Base-by-base conservation (phyloP, 2,888 invertebrate species). In the Megamerina dolium region DNA sequence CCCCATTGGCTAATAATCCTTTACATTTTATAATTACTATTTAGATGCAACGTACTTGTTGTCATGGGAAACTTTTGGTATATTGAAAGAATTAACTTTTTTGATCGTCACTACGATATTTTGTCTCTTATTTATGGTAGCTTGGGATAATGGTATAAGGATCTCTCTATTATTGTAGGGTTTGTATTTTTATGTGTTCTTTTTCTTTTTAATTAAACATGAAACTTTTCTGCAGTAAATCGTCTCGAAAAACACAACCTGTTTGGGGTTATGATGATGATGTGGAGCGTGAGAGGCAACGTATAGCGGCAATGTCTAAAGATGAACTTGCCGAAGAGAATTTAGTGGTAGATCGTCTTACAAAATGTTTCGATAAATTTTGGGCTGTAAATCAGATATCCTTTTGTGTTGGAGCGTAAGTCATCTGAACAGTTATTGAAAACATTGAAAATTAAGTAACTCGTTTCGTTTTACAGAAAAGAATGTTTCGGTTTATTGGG, bases 401-500 rank as follows among this genome's bases (percentile, higher is more conserved):
- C 3, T 72, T 80, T 45, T 74, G 76, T 37, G 63, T 72, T 9
- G 58, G 63, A 40, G 58, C 60, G 72, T 72, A 57, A 60, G 65
- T 58, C n/a, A n/a, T n/a, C n/a, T n/a, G n/a, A 32, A n/a, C 4
- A 34, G 27, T 4, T 32, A n/a, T 8, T 19, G 13, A 12, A n/a
- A 30, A 5, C n/a, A 19, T 3, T 18, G 8, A 16, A 27, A 14
- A 2, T 21, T 2, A 9, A 3, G 16, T 14, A 36, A 23, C 23
- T 23, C 10, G 10, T 23, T 8, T 8, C 23, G 6, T 23, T 23
- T 41, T n/a, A n/a, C 43, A 66, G 81, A 46, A 78, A 78, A 8
- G 89, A 89, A 70, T 87, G 87, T 60, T 90, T 90, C 59, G 89
- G 89, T 2, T 68, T 90, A 30, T 72, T 90, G 37, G 88, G 90